These are phyloP conservation scores for Cryptus armator DNA, from an alignment of 2,888 invertebrate genomes.

Conservation along the genomic window DNA sequence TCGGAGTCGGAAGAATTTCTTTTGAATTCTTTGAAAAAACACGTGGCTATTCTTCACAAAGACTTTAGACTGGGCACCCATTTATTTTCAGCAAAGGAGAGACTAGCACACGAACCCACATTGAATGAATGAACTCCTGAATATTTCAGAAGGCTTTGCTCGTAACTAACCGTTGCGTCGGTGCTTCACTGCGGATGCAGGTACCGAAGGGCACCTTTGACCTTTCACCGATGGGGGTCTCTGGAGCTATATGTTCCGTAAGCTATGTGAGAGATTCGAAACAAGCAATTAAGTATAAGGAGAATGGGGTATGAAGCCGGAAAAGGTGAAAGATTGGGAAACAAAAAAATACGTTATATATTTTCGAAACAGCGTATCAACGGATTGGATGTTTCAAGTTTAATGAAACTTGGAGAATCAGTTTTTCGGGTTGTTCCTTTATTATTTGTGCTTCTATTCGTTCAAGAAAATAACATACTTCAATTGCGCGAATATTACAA, in stretches of 20 bases:
- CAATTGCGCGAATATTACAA: too few relatives aligned
- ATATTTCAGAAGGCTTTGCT: constrained; percentile 58
- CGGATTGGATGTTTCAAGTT: too few relatives aligned
- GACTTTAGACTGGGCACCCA: constrained; percentile 20
- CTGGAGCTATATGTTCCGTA: neutral
- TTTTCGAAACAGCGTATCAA: too few relatives aligned
- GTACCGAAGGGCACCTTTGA: constrained; percentile 57
- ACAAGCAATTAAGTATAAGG: neutral
- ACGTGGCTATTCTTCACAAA: neutral
- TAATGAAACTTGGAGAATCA: too few relatives aligned
- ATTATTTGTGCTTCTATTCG: too few relatives aligned
- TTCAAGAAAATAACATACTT: too few relatives aligned
- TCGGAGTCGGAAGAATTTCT: neutral
- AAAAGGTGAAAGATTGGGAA: too few relatives aligned
- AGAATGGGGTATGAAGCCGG: neutral
- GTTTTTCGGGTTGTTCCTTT: too few relatives aligned
- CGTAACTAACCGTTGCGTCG: constrained; percentile 46
- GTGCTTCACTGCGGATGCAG: constrained; percentile 52
- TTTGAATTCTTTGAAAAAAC: constrained; percentile 23
- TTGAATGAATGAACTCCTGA: constrained; percentile 57
- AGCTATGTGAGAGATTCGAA: neutral
- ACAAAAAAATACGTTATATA: too few relatives aligned
- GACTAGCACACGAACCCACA: constrained; percentile 20
- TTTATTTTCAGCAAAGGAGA: constrained; percentile 15
- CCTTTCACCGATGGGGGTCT: constrained; percentile 51